Percentiles rank a stretch among this genome's conserved stretches.
These are phyloP conservation scores for Altica lythri DNA, from an alignment of 2,888 invertebrate species.

Conservation along the genomic window DNA sequence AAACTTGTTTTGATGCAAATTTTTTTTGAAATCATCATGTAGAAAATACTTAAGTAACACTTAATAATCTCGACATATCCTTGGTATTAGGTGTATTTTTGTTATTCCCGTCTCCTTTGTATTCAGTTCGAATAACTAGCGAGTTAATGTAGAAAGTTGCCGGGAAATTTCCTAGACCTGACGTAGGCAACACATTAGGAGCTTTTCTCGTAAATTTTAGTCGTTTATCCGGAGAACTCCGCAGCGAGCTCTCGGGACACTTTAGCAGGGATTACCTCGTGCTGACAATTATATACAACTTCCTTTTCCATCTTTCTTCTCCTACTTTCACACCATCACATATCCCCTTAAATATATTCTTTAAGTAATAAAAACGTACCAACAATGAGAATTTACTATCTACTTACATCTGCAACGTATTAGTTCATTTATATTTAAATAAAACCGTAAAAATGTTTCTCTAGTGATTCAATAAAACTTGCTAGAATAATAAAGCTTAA, in stretches of 20 bases:
- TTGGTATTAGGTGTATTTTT: slow-evolving; percentile 19
- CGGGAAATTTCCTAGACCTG: slow-evolving; percentile 25
- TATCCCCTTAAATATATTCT: too few relatives aligned
- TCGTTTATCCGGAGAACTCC: slow-evolving; percentile 64
- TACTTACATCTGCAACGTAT: too few relatives aligned
- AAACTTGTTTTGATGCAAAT: too few relatives aligned
- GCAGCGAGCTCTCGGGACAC: slow-evolving; percentile 61
- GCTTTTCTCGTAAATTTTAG: slow-evolving; percentile 63
- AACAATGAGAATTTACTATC: too few relatives aligned
- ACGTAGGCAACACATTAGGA: slow-evolving; percentile 62
- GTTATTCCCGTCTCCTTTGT: slow-evolving; percentile 18
- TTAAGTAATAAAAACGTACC: too few relatives aligned
- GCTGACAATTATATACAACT: slow-evolving; percentile 61
- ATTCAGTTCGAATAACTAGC: slow-evolving; percentile 19
- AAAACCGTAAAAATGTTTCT: too few relatives aligned
- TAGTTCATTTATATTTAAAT: too few relatives aligned
- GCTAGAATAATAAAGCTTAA: too few relatives aligned
- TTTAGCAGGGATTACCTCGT: slow-evolving; percentile 63
- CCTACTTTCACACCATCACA: neutral
- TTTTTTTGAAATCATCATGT: too few relatives aligned
- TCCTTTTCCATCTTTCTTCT: slow-evolving; percentile 35
- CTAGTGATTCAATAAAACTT: too few relatives aligned
- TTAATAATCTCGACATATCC: slow-evolving; percentile 21
- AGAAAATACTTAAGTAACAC: slow-evolving; percentile 7
- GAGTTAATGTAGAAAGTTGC: slow-evolving; percentile 29